Percentiles rank a stretch among this genome's conserved stretches.
Conservation (phyloP, 2,888 invertebrate species). For the Chaetogeoica ovagalla region DNA sequence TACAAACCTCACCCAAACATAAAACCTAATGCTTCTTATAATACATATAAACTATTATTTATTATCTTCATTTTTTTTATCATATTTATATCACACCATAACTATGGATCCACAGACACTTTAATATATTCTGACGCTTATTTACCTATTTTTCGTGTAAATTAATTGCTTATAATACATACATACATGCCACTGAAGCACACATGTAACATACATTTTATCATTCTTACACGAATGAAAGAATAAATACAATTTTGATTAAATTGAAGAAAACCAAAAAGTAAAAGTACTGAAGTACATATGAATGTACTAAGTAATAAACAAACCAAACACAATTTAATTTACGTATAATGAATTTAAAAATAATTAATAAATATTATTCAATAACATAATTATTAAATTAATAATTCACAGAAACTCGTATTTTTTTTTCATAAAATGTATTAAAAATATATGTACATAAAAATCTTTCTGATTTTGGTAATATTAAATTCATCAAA, state of each 20-base stretch:
- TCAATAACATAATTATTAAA: background rate
- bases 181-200: background rate
- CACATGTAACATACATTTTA: background rate
- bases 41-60: background rate
- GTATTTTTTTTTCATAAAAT: background rate
- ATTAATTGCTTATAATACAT: too few relatives aligned
- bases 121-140: too few relatives aligned
- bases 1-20: too few relatives aligned
- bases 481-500: slow-evolving; percentile 4
- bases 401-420: background rate
- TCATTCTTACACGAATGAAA: background rate
- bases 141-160: too few relatives aligned
- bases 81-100: too few relatives aligned
- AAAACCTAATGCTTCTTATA: too few relatives aligned
- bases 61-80: background rate
- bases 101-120: too few relatives aligned
- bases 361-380: background rate
- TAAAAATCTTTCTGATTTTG: background rate
- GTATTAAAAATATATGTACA: background rate
- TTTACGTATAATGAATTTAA: background rate
- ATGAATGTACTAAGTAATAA: too few relatives aligned
- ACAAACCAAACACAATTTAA: background rate
- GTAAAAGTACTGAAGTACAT: too few relatives aligned
- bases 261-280: too few relatives aligned
- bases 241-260: too few relatives aligned